Percentiles rank a stretch among this genome's conserved stretches.
Evolutionary conservation across 2,888 invertebrate species (phyloP).

Genomic region (Pammene fasciana): DNA sequence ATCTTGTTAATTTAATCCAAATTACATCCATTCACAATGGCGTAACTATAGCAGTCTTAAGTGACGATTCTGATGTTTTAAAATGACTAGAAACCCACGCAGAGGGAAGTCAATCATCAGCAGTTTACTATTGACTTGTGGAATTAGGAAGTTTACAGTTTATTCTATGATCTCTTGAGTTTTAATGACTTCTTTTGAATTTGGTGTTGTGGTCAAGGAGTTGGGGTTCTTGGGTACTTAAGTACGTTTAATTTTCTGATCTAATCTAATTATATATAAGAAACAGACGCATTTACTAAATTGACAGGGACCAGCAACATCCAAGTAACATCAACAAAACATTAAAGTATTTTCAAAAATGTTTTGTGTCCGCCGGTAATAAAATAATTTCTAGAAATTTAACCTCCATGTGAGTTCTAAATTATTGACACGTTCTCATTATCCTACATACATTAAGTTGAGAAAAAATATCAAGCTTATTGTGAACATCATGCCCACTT

Average conservation of each 20-base stretch:
- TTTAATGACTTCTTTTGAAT: conserved; percentile 16
- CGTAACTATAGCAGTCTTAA: conserved; percentile 12
- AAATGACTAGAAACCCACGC: conserved; percentile 43
- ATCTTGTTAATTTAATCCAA: conserved; percentile 76
- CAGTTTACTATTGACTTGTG: conserved; percentile 48
- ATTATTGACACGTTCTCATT: too few species aligned
- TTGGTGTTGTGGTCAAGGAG: background rate
- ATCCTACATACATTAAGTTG: too few species aligned
- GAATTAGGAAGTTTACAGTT: conserved; percentile 47
- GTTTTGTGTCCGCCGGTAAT: too few species aligned
- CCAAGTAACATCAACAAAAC: too few species aligned
- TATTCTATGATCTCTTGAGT: conserved; percentile 36
- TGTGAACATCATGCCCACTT: too few species aligned
- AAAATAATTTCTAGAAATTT: too few species aligned
- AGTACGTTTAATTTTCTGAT: background rate
- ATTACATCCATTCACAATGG: conserved; percentile 11
- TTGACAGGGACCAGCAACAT: too few species aligned
- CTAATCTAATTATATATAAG: background rate
- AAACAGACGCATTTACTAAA: too few species aligned
- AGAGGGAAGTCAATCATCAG: conserved; percentile 46
- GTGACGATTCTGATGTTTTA: conserved; percentile 22
- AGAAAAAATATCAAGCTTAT: too few species aligned
- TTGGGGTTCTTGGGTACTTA: background rate
- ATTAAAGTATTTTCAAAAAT: too few species aligned
- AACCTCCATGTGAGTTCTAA: too few species aligned